Percentiles rank a stretch among this genome's conserved stretches.
Evolutionary conservation across 2,888 invertebrate genomes (phyloP).

Genomic region (Stenodera caucasica): DNA sequence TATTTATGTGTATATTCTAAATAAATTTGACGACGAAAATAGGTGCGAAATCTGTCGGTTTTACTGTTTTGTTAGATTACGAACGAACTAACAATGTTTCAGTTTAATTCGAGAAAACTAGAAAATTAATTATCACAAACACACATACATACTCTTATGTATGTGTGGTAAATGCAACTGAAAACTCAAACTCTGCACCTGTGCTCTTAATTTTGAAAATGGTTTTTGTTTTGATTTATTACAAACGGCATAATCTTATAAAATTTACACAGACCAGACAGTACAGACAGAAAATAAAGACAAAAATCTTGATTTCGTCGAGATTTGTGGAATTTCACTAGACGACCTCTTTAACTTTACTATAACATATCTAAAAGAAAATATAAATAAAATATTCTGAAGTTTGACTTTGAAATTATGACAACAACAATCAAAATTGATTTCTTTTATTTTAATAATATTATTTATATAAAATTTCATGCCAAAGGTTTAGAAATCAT

Average conservation of each 20-base stretch:
- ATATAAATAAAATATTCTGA: not conserved
- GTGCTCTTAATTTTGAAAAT: conserved; percentile 28
- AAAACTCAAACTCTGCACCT: conserved; percentile 17
- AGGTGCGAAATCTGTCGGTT: conserved; percentile 3
- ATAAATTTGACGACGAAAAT: not conserved
- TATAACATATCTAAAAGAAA: too few species aligned
- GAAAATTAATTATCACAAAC: not conserved
- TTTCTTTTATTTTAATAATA: not conserved
- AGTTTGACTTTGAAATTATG: not conserved
- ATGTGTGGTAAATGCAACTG: not conserved
- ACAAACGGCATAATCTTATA: not conserved
- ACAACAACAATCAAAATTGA: not conserved
- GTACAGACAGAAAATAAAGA: not conserved
- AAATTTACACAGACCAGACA: not conserved
- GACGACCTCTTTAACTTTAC: not conserved
- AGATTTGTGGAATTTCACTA: not conserved
- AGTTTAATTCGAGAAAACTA: conserved; percentile 7
- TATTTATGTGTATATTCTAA: not conserved
- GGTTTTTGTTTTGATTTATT: conserved; percentile 25
- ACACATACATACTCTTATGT: not conserved
- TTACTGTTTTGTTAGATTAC: conserved; percentile 1
- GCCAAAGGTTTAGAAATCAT: not conserved
- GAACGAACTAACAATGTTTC: not conserved
- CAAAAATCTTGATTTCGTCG: not conserved
- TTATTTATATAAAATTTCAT: not conserved